Percentiles rank a stretch among this genome's conserved stretches.
These are phyloP conservation scores for Perca schrenkii DNA, from an alignment of 2,113 vertebrate species.

Conservation along the genomic window DNA sequence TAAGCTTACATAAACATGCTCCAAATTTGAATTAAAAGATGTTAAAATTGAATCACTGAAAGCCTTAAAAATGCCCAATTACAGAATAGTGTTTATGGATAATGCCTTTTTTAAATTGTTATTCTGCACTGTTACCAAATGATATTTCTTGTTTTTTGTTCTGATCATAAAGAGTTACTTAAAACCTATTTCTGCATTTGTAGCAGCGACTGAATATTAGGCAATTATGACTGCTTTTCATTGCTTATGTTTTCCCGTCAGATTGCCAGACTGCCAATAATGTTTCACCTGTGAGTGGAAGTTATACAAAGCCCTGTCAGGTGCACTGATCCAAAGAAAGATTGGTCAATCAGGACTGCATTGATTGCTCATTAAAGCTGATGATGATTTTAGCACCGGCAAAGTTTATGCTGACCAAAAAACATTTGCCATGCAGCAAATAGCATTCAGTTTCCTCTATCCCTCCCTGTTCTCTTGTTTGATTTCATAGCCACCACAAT, in stretches of 20 bases:
- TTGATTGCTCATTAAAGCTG: background rate
- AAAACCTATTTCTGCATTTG: background rate
- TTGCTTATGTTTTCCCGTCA: background rate
- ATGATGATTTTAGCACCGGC: background rate
- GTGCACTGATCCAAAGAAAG: background rate
- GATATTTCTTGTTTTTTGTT: background rate
- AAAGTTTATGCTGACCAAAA: background rate
- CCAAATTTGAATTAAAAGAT: slow-evolving; percentile 1
- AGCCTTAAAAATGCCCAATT: background rate
- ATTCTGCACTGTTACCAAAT: background rate
- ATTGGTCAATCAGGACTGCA: background rate
- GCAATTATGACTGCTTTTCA: background rate
- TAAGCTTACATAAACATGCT: background rate
- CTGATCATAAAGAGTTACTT: background rate
- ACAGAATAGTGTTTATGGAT: background rate
- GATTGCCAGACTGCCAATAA: background rate
- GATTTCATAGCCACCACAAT: slow-evolving; percentile 11
- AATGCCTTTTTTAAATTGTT: background rate
- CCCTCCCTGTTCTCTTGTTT: background rate
- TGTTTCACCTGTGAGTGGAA: slow-evolving; percentile 2
- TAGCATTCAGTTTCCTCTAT: background rate
- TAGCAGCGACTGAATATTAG: background rate
- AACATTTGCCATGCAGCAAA: background rate
- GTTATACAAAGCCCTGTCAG: background rate
- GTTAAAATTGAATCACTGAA: background rate